phyloP scores from a whole-genome alignment of 92 coral and sea anemone species.

The Phenganax stokvisi region DNA sequence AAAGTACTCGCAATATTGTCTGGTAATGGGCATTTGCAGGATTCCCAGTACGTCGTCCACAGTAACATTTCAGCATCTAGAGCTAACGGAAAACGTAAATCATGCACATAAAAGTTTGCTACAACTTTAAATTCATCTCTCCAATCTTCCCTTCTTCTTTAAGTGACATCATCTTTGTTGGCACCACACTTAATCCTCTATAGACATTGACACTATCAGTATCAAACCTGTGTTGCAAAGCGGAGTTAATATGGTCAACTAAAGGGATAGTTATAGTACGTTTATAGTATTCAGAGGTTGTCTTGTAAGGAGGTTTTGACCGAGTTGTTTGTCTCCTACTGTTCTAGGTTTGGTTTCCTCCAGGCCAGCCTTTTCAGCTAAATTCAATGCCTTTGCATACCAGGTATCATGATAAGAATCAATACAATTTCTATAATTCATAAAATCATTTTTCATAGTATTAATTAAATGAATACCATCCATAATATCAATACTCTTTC shows the following conservation, averaged over 20 bases:
- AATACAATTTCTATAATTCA: background rate
- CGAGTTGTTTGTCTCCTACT: no score
- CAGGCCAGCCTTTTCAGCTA: constrained; percentile 2
- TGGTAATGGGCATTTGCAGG: background rate
- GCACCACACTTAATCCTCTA: background rate
- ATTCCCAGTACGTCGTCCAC: constrained; percentile 19
- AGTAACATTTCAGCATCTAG: constrained; percentile 27
- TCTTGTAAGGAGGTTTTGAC: no score
- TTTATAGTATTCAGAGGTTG: no score
- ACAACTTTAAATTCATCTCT: constrained; percentile 1
- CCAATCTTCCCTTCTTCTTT: background rate
- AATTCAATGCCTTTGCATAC: background rate
- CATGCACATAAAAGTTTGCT: constrained; percentile 18
- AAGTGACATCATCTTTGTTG: background rate
- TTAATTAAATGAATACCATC: background rate
- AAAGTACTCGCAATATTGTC: constrained; percentile 6
- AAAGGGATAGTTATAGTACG: no score
- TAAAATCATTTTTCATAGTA: background rate
- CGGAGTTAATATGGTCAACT: no score
- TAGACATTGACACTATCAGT: no score
- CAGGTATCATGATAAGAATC: background rate
- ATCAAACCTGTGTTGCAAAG: no score
- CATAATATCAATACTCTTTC: constrained; percentile 1
- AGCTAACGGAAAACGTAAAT: constrained; percentile 1
- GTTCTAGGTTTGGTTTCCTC: background rate